Conservation (phyloP, 2,888 invertebrate species). For the Meganola albula region DNA sequence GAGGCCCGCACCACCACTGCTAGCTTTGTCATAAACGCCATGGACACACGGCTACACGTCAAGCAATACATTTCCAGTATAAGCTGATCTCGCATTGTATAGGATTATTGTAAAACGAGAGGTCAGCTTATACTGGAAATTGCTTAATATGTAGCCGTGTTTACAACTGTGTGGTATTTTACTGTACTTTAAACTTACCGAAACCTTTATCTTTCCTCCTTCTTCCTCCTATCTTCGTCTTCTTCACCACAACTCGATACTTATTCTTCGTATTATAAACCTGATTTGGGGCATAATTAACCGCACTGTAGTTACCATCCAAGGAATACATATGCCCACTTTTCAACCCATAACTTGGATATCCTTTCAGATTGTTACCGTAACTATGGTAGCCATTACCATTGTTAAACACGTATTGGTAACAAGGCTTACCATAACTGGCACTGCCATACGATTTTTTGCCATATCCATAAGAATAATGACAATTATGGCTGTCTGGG, state of each 20-base stretch:
- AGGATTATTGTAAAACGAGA: no score
- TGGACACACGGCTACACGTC: no score
- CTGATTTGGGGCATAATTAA: slow-evolving; percentile 48
- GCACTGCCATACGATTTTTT: slow-evolving; percentile 19
- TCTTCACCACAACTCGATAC: slow-evolving; percentile 56
- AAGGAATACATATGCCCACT: slow-evolving; percentile 39
- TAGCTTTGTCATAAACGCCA: no score
- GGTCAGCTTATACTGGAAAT: no score
- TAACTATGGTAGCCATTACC: slow-evolving; percentile 25
- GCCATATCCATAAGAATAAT: slow-evolving; percentile 22
- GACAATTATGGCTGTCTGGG: slow-evolving; percentile 16
- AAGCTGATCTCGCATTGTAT: no score
- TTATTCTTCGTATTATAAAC: slow-evolving; percentile 48
- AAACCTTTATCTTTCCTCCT: slow-evolving; percentile 39
- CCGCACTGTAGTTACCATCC: slow-evolving; percentile 29
- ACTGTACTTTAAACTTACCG: slow-evolving; percentile 48
- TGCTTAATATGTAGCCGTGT: no score
- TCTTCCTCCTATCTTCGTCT: slow-evolving; percentile 37
- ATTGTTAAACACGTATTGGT: slow-evolving; percentile 27
- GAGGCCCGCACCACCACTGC: no score
- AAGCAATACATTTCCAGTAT: no score
- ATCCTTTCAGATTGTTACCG: slow-evolving; percentile 20
- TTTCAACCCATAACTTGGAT: slow-evolving; percentile 30
- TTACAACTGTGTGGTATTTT: no score
- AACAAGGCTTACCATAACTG: slow-evolving; percentile 24